These are phyloP conservation scores for Sarotherodon lohbergeri DNA, from an alignment of 2,113 vertebrate species.

Conservation along the genomic window DNA sequence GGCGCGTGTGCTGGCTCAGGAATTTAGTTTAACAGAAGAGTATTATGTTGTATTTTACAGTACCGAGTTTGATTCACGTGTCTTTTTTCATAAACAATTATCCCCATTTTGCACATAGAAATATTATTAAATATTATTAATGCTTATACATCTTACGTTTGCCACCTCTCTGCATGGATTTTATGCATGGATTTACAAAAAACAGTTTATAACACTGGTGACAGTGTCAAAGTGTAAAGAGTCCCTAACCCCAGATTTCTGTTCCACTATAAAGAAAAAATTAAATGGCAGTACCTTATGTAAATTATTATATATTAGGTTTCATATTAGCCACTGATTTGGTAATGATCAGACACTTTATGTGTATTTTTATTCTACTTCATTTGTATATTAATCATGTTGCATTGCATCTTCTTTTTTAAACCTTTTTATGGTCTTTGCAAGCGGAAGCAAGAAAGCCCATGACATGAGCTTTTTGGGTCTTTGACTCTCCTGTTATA, in stretches of 20 bases:
- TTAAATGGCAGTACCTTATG: not conserved
- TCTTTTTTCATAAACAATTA: not conserved
- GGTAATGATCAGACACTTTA: not conserved
- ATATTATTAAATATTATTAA: not conserved
- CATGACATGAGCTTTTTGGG: not conserved
- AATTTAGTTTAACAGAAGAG: conserved; percentile 15
- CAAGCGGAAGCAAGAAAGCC: not conserved
- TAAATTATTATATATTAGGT: not conserved
- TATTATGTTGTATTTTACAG: not conserved
- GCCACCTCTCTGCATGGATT: not conserved
- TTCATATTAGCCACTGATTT: not conserved
- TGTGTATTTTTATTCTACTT: not conserved
- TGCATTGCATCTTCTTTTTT: not conserved
- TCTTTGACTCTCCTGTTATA: not conserved
- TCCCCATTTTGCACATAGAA: not conserved
- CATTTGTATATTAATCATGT: not conserved
- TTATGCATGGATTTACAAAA: not conserved
- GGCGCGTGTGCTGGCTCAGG: conserved; percentile 4
- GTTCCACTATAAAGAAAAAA: not conserved
- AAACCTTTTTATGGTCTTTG: not conserved
- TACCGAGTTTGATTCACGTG: not conserved
- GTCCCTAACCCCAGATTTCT: not conserved
- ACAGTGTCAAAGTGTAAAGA: not conserved
- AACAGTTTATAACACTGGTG: not conserved
- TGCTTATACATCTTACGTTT: not conserved